Percentiles rank a stretch among this genome's conserved stretches.
phyloP scores from a whole-genome alignment of 2,113 vertebrate genomes.

The Craseonycteris thonglongyai region DNA sequence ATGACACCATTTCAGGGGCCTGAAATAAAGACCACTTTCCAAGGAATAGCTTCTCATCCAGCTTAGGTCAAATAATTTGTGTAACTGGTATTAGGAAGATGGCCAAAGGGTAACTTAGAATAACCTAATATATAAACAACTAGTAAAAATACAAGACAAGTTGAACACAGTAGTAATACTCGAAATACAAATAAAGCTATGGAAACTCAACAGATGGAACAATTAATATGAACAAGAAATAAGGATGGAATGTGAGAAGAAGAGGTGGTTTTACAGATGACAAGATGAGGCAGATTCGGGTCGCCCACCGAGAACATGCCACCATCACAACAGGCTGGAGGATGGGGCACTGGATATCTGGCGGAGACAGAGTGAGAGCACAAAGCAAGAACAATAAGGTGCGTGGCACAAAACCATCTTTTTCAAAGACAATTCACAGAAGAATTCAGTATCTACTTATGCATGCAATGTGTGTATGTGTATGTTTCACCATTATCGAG shows the following conservation, averaged over 20 bases:
- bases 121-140: background rate
- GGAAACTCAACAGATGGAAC: background rate
- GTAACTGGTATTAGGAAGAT: background rate
- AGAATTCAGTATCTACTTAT: background rate
- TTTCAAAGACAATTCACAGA: background rate
- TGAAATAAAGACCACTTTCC: background rate
- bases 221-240: background rate
- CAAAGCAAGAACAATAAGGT: background rate
- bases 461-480: background rate
- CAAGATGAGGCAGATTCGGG: background rate
- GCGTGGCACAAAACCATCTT: background rate
- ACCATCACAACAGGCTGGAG: background rate
- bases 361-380: background rate
- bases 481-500: background rate
- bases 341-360: background rate
- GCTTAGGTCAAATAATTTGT: background rate
- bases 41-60: background rate
- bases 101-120: background rate
- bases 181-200: background rate
- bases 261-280: background rate
- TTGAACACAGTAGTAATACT: background rate
- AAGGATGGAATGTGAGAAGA: background rate
- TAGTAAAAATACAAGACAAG: background rate
- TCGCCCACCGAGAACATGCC: background rate
- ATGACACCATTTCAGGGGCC: background rate